phyloP scores from a whole-genome alignment of 2,888 invertebrate species.

The Sericinus montela region DNA sequence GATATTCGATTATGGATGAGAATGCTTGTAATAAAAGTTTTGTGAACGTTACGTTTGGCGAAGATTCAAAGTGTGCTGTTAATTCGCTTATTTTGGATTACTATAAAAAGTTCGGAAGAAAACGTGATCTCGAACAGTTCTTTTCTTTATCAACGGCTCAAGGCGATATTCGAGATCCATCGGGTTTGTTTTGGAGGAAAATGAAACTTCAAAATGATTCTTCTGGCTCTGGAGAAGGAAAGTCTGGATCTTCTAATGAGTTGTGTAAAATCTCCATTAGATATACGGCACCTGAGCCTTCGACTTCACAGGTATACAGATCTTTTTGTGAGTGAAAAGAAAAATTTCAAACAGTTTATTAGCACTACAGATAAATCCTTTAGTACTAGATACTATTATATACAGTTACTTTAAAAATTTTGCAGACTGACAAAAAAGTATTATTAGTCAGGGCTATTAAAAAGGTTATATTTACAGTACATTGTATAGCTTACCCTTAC shows the following conservation, averaged over 20 bases:
- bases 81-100: conserved; percentile 80
- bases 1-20: conserved; percentile 16
- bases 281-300: conserved; percentile 54
- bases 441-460: too few relatives aligned
- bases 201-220: conserved; percentile 66
- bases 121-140: conserved; percentile 83
- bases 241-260: conserved; percentile 61
- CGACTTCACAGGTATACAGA: conserved; percentile 56
- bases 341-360: too few relatives aligned
- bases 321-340: too few relatives aligned
- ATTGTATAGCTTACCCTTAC: too few relatives aligned
- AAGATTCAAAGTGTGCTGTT: conserved; percentile 44
- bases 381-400: too few relatives aligned
- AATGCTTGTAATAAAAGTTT: conserved; percentile 24
- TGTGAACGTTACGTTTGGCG: conserved; percentile 12
- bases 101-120: conserved; percentile 83
- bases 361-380: too few relatives aligned
- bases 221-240: conserved; percentile 60
- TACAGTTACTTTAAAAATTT: too few relatives aligned
- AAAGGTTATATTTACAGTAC: too few relatives aligned
- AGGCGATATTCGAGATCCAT: conserved; percentile 58
- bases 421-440: too few relatives aligned
- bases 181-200: conserved; percentile 63
- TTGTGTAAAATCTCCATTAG: conserved; percentile 66
- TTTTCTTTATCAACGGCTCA: conserved; percentile 76